phyloP scores from a whole-genome alignment of 2,888 invertebrate genomes.

The Ectropis crepuscularia region DNA sequence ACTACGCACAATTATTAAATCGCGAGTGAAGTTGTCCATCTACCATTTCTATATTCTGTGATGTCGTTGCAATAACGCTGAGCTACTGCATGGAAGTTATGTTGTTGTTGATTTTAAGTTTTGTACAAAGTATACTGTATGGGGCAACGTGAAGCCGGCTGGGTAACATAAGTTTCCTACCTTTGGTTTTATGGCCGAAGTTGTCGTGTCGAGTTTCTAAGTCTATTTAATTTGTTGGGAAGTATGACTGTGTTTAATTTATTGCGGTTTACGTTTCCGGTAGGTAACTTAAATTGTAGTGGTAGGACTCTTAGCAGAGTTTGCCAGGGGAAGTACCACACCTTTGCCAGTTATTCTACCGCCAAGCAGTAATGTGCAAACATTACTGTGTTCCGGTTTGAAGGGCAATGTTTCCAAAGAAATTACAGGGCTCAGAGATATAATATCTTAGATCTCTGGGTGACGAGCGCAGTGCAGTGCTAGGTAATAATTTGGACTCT shows the following conservation, averaged over 20 bases:
- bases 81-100: conserved; percentile 27
- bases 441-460: too few relatives aligned
- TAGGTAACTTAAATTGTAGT: too few relatives aligned
- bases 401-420: too few relatives aligned
- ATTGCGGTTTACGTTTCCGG: too few relatives aligned
- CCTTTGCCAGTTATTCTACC: too few relatives aligned
- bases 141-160: conserved; percentile 2
- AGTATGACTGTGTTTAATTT: not conserved
- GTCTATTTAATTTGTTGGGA: conserved; percentile 1
- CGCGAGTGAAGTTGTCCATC: not conserved
- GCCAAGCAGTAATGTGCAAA: too few relatives aligned
- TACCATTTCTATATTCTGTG: not conserved
- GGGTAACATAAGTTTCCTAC: conserved; percentile 15
- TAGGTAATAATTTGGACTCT: too few relatives aligned
- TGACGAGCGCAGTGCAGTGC: too few relatives aligned
- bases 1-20: not conserved
- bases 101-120: conserved; percentile 23
- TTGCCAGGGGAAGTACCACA: too few relatives aligned
- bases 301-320: too few relatives aligned
- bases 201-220: conserved; percentile 1
- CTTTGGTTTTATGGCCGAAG: conserved; percentile 16
- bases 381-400: too few relatives aligned
- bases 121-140: conserved; percentile 2
- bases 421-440: too few relatives aligned
- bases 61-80: conserved; percentile 24